Conservation (phyloP, 2,797 vertebrate species). For the Pagetopsis macropterus region DNA sequence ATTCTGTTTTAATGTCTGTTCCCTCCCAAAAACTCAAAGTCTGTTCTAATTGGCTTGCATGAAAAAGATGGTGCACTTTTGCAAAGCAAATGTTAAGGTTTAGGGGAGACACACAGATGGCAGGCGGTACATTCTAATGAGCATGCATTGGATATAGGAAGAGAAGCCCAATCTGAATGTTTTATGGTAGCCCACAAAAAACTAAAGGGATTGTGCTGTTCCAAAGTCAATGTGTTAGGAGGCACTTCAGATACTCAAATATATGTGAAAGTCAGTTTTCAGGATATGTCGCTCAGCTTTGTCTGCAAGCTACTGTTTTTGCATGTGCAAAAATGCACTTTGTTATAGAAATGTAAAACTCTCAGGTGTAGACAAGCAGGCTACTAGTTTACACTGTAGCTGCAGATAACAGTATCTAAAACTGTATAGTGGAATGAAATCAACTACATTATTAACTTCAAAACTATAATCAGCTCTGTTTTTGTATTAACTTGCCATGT, state of each 20-base stretch:
- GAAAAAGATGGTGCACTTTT: no score
- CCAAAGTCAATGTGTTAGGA: neutral
- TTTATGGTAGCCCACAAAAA: no score
- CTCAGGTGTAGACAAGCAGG: neutral
- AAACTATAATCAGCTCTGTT: slow-evolving; percentile 3
- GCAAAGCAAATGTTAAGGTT: no score
- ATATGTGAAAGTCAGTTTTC: neutral
- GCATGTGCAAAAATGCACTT: neutral
- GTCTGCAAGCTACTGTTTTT: neutral
- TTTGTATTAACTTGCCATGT: slow-evolving; percentile 17
- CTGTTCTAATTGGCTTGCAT: no score
- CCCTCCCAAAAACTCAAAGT: no score
- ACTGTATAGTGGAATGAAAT: slow-evolving; percentile 10
- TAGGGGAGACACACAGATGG: no score
- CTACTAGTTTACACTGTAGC: neutral
- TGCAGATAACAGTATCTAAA: no score
- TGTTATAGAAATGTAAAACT: no score
- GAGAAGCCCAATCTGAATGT: no score
- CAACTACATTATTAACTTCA: neutral
- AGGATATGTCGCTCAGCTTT: neutral
- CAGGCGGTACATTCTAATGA: no score
- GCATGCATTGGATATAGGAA: no score
- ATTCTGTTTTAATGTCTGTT: no score
- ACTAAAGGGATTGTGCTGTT: neutral
- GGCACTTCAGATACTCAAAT: neutral